Percentiles rank a stretch among this genome's conserved stretches.
phyloP scores from a whole-genome alignment of 2,113 vertebrate genomes.

The Sterrhoptilus dennistouni region DNA sequence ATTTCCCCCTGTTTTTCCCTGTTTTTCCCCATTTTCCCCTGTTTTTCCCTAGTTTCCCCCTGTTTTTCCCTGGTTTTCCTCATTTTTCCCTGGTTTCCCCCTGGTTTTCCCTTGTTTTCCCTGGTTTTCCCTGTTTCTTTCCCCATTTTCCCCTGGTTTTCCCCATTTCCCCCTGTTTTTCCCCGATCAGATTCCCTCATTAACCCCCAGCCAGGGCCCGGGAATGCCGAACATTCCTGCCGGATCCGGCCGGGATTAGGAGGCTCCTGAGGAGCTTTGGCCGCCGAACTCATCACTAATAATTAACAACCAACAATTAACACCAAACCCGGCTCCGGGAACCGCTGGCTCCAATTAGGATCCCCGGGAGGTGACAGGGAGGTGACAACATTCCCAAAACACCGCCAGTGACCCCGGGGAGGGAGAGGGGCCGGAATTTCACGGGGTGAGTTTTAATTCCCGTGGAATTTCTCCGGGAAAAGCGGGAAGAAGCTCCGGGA shows the following conservation, averaged over 20 bases:
- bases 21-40: no score
- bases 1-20: no score
- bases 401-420: neutral
- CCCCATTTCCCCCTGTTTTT: neutral
- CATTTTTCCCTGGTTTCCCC: no score
- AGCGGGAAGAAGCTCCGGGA: neutral
- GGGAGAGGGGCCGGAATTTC: neutral
- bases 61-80: no score
- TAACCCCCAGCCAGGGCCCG: neutral
- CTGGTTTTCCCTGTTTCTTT: no score
- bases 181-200: neutral
- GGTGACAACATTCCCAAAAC: neutral
- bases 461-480: neutral
- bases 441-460: rapidly evolving
- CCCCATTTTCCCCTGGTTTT: no score
- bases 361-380: neutral
- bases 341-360: neutral
- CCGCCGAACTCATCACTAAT: rapidly evolving
- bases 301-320: neutral
- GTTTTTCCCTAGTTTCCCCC: no score
- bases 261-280: neutral
- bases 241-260: neutral
- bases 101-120: no score
- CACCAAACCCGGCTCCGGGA: neutral
- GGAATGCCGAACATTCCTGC: conserved; percentile 27